Evolutionary conservation across 2,888 invertebrate genomes (phyloP).

Genomic region (Xylota segnis): DNA sequence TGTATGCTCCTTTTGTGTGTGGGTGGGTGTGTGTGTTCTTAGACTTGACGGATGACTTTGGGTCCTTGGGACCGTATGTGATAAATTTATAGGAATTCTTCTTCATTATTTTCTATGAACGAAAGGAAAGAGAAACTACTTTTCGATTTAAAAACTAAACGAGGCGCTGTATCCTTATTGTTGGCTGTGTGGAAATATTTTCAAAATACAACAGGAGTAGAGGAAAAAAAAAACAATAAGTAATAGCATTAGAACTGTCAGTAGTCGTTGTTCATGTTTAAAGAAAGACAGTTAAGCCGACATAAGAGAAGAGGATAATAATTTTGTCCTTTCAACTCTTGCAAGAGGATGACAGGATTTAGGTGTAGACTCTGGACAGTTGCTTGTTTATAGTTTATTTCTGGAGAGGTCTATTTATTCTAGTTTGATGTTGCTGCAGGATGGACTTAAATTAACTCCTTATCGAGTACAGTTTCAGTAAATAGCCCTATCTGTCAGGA

Average conservation of each 20-base stretch:
- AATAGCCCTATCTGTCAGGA: too few relatives aligned
- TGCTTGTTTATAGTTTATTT: not conserved
- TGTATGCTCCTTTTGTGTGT: slow-evolving; percentile 21
- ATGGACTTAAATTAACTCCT: not conserved
- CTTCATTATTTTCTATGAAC: slow-evolving; percentile 27
- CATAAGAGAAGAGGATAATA: slow-evolving; percentile 1
- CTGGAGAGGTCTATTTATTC: not conserved
- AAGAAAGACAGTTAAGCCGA: slow-evolving; percentile 5
- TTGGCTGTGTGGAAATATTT: not conserved
- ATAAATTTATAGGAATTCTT: slow-evolving; percentile 53
- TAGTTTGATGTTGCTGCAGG: not conserved
- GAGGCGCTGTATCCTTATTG: not conserved
- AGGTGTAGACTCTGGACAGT: not conserved
- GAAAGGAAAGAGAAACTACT: not conserved
- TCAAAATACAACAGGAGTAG: slow-evolving; percentile 9
- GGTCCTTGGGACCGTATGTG: slow-evolving; percentile 50
- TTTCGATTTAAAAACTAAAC: slow-evolving; percentile 40
- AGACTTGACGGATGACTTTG: slow-evolving; percentile 68
- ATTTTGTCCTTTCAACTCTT: slow-evolving; percentile 3
- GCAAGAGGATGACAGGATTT: not conserved
- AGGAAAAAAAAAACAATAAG: not conserved
- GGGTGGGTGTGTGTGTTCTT: slow-evolving; percentile 2
- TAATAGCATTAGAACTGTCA: slow-evolving; percentile 59
- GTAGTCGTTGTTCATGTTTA: slow-evolving; percentile 40
- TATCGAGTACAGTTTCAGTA: too few relatives aligned